Evolutionary conservation across 2,113 vertebrate genomes (phyloP).

Genomic region (Irena cyanogastra): DNA sequence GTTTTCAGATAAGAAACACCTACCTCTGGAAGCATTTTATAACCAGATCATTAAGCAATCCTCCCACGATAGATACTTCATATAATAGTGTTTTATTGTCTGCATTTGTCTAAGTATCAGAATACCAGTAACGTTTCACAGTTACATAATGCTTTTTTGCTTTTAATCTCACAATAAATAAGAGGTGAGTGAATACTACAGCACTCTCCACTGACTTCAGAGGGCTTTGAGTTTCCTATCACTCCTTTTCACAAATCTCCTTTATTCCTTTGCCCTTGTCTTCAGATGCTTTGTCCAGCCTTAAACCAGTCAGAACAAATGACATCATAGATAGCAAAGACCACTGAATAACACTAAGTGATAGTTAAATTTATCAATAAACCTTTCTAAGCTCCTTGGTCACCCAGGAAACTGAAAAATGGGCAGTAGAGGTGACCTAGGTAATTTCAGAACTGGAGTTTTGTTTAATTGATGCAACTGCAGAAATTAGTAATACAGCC

Average conservation of each 20-base stretch:
- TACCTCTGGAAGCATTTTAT: neutral
- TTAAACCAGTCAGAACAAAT: neutral
- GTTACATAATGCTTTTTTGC: constrained; percentile 33
- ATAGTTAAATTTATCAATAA: neutral
- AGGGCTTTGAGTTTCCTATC: constrained; percentile 15
- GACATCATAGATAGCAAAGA: constrained; percentile 6
- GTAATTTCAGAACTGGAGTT: neutral
- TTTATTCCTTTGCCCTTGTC: constrained; percentile 9
- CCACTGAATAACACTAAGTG: neutral
- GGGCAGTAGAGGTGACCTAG: neutral
- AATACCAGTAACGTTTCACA: neutral
- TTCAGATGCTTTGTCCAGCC: neutral
- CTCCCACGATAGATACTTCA: neutral
- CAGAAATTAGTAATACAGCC: neutral
- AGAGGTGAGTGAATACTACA: neutral
- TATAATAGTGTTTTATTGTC: constrained; percentile 21
- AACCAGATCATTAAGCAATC: neutral
- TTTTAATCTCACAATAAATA: constrained; percentile 50
- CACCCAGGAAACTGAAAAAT: neutral
- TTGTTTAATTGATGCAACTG: neutral
- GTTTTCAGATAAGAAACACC: neutral
- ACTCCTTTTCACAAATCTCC: constrained; percentile 45
- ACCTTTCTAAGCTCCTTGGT: neutral
- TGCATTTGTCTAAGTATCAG: constrained; percentile 8
- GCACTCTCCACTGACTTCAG: neutral